phyloP scores from a whole-genome alignment of 2,797 vertebrate species.

The Picus viridis region DNA sequence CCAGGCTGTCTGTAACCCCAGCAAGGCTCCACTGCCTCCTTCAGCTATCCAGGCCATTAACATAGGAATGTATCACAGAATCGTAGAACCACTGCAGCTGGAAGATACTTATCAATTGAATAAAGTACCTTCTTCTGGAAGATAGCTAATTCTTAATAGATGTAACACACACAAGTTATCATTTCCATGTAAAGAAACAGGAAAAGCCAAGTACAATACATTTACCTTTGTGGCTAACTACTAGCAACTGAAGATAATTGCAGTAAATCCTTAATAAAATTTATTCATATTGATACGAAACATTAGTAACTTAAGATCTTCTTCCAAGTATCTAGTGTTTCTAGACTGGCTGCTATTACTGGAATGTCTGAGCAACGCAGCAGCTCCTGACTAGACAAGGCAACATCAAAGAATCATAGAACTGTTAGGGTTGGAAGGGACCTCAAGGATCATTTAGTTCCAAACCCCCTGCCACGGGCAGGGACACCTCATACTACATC shows the following conservation, averaged over 20 bases:
- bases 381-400: background rate
- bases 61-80: background rate
- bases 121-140: background rate
- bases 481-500: too few relatives aligned
- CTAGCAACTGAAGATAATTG: background rate
- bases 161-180: background rate
- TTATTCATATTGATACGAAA: background rate
- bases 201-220: background rate
- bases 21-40: background rate
- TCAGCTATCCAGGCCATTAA: background rate
- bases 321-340: background rate
- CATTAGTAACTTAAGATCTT: background rate
- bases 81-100: too few relatives aligned
- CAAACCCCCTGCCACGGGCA: too few relatives aligned
- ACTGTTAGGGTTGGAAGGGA: too few relatives aligned
- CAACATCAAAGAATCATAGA: background rate
- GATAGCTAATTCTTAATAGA: background rate
- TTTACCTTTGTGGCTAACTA: background rate
- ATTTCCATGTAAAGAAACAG: background rate
- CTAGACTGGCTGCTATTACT: background rate
- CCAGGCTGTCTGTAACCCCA: background rate
- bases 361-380: background rate
- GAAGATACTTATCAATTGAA: background rate
- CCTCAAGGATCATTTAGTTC: too few relatives aligned
- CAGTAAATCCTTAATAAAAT: background rate